Percentiles rank a stretch among this genome's conserved stretches.
Conservation (phyloP, 2,113 vertebrate species). For the Capreolus pygargus region DNA sequence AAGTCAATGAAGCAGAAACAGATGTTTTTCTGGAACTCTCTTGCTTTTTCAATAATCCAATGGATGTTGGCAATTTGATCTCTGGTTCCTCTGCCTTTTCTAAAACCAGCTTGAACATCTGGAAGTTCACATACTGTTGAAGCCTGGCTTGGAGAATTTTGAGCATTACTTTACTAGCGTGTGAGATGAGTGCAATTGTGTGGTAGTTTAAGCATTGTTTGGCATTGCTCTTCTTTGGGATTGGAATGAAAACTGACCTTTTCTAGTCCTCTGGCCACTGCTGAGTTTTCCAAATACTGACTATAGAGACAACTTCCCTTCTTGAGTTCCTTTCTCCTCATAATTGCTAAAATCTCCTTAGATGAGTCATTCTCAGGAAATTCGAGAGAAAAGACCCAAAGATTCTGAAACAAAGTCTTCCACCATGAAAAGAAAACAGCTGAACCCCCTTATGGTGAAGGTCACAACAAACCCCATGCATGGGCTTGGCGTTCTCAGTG, state of each 20-base stretch:
- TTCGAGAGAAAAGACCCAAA: background rate
- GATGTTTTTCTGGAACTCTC: background rate
- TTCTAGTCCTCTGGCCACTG: background rate
- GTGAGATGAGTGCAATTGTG: background rate
- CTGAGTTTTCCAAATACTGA: background rate
- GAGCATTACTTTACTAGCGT: background rate
- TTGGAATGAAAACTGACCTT: background rate
- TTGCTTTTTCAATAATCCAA: background rate
- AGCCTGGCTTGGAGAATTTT: background rate
- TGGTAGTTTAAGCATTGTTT: background rate
- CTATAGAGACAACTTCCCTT: background rate
- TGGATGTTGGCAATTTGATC: background rate
- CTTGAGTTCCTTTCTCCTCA: background rate
- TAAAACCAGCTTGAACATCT: background rate
- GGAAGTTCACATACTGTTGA: background rate
- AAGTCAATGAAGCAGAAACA: background rate
- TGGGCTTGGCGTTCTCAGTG: background rate
- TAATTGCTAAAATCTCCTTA: background rate
- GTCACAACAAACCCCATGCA: background rate
- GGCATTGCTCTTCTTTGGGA: background rate
- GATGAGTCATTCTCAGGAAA: background rate
- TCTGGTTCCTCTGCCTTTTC: background rate
- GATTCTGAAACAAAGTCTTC: background rate
- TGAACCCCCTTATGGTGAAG: background rate
- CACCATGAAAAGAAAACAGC: background rate